phyloP scores from a whole-genome alignment of 2,113 vertebrate genomes.

The Anolis sagrei region DNA sequence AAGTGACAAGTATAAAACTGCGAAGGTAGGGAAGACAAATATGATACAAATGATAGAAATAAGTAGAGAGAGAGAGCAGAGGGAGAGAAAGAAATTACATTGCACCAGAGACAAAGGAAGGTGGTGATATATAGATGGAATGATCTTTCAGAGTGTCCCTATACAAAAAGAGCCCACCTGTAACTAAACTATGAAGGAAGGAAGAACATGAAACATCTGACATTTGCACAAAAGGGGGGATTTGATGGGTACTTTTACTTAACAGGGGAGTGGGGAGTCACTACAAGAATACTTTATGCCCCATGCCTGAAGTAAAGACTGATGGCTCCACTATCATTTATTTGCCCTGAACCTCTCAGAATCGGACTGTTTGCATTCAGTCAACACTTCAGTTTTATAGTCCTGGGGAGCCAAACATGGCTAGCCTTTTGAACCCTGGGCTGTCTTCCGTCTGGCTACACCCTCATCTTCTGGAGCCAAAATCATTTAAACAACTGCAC shows the following conservation, averaged over 20 bases:
- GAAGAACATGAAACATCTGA: conserved; percentile 6
- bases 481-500: conserved; percentile 69
- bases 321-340: conserved; percentile 70
- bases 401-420: conserved; percentile 79
- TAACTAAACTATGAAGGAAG: conserved; percentile 41
- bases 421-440: conserved; percentile 80
- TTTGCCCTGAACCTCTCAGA: conserved; percentile 53
- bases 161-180: conserved; percentile 8
- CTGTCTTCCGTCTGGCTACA: conserved; percentile 81
- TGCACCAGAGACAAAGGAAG: no score
- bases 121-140: no score
- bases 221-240: conserved; percentile 27
- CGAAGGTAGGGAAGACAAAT: no score
- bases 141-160: no score
- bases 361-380: conserved; percentile 78
- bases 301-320: conserved; percentile 66
- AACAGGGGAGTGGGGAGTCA: conserved; percentile 28
- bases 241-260: conserved; percentile 56
- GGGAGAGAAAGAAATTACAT: no score
- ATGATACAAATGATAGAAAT: no score
- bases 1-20: no score
- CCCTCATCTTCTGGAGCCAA: conserved; percentile 78
- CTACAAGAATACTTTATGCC: conserved; percentile 50
- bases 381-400: conserved; percentile 83
- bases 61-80: no score